These are phyloP conservation scores for Agraylea sexmaculata DNA, from an alignment of 1,140 invertebrate species.

Conservation along the genomic window DNA sequence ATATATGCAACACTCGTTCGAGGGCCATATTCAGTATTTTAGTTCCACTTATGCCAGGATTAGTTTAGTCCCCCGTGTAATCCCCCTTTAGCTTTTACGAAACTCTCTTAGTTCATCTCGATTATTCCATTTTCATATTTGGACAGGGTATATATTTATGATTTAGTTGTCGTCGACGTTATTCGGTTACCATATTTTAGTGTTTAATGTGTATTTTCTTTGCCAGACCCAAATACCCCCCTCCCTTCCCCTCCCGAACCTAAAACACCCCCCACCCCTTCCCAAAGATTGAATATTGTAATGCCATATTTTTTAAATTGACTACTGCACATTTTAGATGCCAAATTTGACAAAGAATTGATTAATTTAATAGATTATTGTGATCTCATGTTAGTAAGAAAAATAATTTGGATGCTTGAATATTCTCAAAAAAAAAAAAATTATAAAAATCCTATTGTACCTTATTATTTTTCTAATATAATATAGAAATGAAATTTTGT, in stretches of 20 bases:
- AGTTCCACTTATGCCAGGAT: no score
- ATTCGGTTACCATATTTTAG: slow-evolving; percentile 10
- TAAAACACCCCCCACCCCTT: no score
- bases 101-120: no score
- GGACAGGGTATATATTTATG: slow-evolving; percentile 9
- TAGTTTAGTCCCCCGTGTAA: no score
- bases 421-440: no score
- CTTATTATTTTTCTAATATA: slow-evolving; percentile 23
- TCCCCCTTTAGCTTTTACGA: no score
- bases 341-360: slow-evolving; percentile 22
- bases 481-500: no score
- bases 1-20: no score
- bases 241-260: no score
- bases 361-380: slow-evolving; percentile 22
- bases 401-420: no score
- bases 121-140: no score
- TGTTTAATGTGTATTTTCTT: slow-evolving; percentile 8
- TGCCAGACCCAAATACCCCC: slow-evolving; percentile 4
- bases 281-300: slow-evolving; percentile 3
- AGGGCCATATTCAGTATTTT: no score
- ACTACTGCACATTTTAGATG: slow-evolving; percentile 14
- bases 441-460: slow-evolving; percentile 22
- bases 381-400: slow-evolving; percentile 21
- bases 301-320: background rate
- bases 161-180: slow-evolving; percentile 4